Evolutionary conservation across 2,888 invertebrate genomes (phyloP).

Genomic region (Pollenia angustigena): DNA sequence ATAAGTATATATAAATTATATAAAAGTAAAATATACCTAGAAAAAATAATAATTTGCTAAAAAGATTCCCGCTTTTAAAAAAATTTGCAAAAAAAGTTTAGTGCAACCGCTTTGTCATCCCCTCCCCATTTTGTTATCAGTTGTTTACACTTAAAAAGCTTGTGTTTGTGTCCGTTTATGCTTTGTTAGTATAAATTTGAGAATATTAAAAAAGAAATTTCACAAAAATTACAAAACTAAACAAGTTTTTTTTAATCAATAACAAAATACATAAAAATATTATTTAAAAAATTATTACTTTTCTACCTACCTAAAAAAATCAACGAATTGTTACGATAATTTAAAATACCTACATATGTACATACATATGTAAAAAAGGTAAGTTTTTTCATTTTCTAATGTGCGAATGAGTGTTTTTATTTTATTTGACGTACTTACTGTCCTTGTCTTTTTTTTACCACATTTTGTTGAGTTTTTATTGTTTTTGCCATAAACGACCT

Average conservation of each 20-base stretch:
- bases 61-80: slow-evolving; percentile 53
- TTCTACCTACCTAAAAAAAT: slow-evolving; percentile 6
- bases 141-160: slow-evolving; percentile 56
- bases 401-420: slow-evolving; percentile 15
- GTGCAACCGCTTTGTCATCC: slow-evolving; percentile 10
- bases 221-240: slow-evolving; percentile 46
- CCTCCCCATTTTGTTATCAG: slow-evolving; percentile 34
- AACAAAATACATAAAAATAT: slow-evolving; percentile 28
- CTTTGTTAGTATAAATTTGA: slow-evolving; percentile 57
- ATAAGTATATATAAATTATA: neutral
- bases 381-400: slow-evolving; percentile 30
- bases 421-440: slow-evolving; percentile 70
- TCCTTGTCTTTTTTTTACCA: slow-evolving; percentile 67
- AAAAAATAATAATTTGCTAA: neutral
- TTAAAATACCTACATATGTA: slow-evolving; percentile 12
- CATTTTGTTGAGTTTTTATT: slow-evolving; percentile 47
- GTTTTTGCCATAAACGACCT: slow-evolving; percentile 73
- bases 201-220: slow-evolving; percentile 29
- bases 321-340: slow-evolving; percentile 38
- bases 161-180: slow-evolving; percentile 43
- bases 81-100: slow-evolving; percentile 8
- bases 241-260: slow-evolving; percentile 40
- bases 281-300: neutral
- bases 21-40: slow-evolving; percentile 17
- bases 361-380: slow-evolving; percentile 42